These are phyloP conservation scores for Pollenia griseotomentosa DNA, from an alignment of 2,888 invertebrate species.

Conservation along the genomic window DNA sequence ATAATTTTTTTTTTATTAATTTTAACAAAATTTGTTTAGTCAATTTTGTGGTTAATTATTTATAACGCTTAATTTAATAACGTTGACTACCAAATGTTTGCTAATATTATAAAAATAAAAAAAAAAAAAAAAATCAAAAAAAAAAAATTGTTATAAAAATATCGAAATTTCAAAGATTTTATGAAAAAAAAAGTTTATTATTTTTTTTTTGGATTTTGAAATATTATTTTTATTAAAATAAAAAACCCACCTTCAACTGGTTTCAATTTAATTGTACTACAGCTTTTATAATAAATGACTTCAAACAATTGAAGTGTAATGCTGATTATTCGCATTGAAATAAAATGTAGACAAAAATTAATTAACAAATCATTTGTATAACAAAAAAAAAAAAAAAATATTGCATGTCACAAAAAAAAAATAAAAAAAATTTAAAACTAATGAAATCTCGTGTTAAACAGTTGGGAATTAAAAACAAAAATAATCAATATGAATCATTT, in stretches of 20 bases:
- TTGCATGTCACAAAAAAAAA: conserved; percentile 39
- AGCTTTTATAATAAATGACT: conserved; percentile 19
- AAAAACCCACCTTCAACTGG: conserved; percentile 60
- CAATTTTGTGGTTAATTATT: too few species aligned
- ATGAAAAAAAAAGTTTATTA: not conserved
- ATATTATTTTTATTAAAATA: not conserved
- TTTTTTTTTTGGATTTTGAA: conserved; percentile 10
- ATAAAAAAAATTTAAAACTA: conserved; percentile 3
- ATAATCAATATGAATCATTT: conserved; percentile 33
- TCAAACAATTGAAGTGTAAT: conserved; percentile 64
- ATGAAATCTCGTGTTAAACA: conserved; percentile 17
- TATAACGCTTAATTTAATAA: too few species aligned
- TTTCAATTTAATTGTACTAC: conserved; percentile 50
- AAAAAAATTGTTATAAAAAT: not conserved
- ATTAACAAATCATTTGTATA: conserved; percentile 38
- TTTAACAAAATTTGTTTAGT: too few species aligned
- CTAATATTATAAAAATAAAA: too few species aligned
- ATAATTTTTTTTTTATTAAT: too few species aligned
- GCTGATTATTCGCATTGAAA: conserved; percentile 15
- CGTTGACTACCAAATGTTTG: too few species aligned
- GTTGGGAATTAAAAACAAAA: not conserved
- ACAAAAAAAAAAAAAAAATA: conserved; percentile 8
- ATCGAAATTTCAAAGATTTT: not conserved
- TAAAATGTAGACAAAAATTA: conserved; percentile 17
- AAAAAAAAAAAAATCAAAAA: too few species aligned